Evolutionary conservation across 2,113 vertebrate species (phyloP).

Genomic region (Sylvia atricapilla): DNA sequence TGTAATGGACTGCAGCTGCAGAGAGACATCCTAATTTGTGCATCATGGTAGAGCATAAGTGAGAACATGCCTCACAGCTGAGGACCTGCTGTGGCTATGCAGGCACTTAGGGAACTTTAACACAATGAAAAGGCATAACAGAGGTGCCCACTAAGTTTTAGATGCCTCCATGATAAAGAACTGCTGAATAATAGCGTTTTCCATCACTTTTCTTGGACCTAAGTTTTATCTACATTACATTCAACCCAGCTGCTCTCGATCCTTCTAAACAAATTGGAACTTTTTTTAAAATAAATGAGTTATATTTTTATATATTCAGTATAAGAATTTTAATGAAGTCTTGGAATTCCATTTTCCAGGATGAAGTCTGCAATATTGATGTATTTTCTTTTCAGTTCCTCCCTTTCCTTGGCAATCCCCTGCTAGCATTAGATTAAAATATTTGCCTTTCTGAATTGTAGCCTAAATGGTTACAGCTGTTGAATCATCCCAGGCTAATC

Average conservation of each 20-base stretch:
- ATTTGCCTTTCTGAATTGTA: conserved; percentile 54
- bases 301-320: neutral
- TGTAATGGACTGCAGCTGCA: neutral
- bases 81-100: neutral
- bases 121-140: neutral
- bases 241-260: fast-evolving
- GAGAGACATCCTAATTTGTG: neutral
- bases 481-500: conserved; percentile 54
- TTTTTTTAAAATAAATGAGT: neutral
- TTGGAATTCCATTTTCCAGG: conserved; percentile 44
- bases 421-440: conserved; percentile 43
- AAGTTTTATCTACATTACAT: neutral
- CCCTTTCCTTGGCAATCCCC: conserved; percentile 38
- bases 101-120: neutral
- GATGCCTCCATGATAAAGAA: neutral
- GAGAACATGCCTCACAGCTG: neutral
- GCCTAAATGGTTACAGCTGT: conserved; percentile 64
- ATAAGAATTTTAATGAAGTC: conserved; percentile 27
- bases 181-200: neutral
- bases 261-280: neutral
- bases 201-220: neutral
- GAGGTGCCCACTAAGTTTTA: neutral
- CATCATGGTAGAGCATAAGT: neutral
- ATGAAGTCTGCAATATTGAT: conserved; percentile 44
- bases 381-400: conserved; percentile 61